A percentile compares a stretch with the other conserved stretches of the same genome.
These are phyloP conservation scores for Sebastes elongatus DNA, from an alignment of 2,797 vertebrate species.

Conservation along the genomic window DNA sequence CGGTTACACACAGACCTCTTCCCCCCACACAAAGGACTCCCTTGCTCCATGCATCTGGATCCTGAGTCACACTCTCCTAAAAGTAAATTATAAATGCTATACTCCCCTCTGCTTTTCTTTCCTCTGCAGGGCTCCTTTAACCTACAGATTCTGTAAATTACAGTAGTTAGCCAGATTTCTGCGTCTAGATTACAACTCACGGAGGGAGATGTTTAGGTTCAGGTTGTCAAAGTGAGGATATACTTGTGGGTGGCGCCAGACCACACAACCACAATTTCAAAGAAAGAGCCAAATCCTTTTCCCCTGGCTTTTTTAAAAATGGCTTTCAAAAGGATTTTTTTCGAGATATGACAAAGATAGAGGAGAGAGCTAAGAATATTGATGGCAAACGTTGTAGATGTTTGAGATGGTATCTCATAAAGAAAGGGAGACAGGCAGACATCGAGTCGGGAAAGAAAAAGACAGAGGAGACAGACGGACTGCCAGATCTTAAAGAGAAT, in stretches of 20 bases:
- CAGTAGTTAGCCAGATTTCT: conserved; percentile 46
- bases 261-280: conserved; percentile 56
- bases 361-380: not conserved
- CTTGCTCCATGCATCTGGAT: conserved; percentile 40
- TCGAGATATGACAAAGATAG: not conserved
- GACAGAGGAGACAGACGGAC: not conserved
- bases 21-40: not conserved
- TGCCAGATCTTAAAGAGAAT: conserved; percentile 24
- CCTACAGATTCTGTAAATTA: conserved; percentile 71
- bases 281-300: conserved; percentile 20
- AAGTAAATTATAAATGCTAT: conserved; percentile 50
- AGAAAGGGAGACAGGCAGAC: not conserved
- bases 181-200: conserved; percentile 61
- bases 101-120: not conserved
- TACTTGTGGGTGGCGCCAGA: conserved; percentile 56
- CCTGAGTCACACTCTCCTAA: conserved; percentile 21
- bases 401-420: conserved; percentile 5
- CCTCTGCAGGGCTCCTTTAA: conserved; percentile 28
- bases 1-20: conserved; percentile 8
- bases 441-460: not conserved
- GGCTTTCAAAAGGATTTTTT: not conserved
- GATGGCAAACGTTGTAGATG: conserved; percentile 3
- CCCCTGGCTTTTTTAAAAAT: conserved; percentile 10
- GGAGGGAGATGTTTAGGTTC: conserved; percentile 67
- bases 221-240: conserved; percentile 63